phyloP scores from a whole-genome alignment of 1,140 invertebrate species.

The Drosophila repleta region DNA sequence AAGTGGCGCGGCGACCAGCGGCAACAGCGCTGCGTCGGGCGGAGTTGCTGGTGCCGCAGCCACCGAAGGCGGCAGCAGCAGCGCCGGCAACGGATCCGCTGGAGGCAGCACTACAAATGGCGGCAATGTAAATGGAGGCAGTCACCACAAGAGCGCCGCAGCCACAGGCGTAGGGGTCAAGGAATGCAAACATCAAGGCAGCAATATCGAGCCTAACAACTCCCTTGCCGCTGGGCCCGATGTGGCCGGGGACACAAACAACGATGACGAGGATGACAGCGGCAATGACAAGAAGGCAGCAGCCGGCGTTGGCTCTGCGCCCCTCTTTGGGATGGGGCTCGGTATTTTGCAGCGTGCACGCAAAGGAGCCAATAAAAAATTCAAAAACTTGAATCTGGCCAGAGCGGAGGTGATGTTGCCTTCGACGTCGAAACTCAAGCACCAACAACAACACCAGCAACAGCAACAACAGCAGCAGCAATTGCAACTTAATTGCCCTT shows the following conservation, averaged over 20 bases:
- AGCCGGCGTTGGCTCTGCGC: constrained; percentile 9
- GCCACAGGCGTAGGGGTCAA: constrained; percentile 23
- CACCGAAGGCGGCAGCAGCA: constrained; percentile 31
- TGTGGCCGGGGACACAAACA: constrained; percentile 26
- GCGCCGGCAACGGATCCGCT: constrained; percentile 30
- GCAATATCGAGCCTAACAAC: constrained; percentile 22
- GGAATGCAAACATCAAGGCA: constrained; percentile 50
- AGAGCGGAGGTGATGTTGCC: constrained; percentile 79
- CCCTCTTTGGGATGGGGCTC: constrained; percentile 42
- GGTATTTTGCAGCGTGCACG: constrained; percentile 64
- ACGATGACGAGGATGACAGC: constrained; percentile 52
- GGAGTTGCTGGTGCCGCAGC: constrained; percentile 17
- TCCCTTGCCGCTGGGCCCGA: constrained; percentile 19
- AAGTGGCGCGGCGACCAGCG: constrained; percentile 46
- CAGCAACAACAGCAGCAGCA: constrained; percentile 67
- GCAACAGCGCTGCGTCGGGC: constrained; percentile 16
- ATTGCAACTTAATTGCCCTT: constrained; percentile 68
- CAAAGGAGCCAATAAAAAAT: constrained; percentile 76
- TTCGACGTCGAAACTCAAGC: constrained; percentile 78
- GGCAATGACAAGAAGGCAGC: constrained; percentile 42
- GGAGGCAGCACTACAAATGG: constrained; percentile 61
- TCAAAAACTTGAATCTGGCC: constrained; percentile 81
- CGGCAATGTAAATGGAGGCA: constrained; percentile 63
- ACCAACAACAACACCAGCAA: constrained; percentile 47
- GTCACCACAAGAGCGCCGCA: constrained; percentile 51